phyloP scores from a whole-genome alignment of 2,113 vertebrate genomes.

The Genyomyrus donnyi region DNA sequence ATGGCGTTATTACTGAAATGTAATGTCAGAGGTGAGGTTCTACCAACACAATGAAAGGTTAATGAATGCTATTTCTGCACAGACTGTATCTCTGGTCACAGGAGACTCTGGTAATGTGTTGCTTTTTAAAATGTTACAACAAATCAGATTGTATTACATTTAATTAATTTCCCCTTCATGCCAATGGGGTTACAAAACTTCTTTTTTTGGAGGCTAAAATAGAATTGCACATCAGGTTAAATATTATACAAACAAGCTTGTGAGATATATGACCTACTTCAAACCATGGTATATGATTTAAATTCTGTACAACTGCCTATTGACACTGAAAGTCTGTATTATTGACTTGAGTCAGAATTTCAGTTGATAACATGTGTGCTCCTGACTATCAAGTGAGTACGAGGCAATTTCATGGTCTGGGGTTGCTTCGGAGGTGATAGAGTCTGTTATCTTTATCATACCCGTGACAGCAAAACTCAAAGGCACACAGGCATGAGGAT shows the following conservation, averaged over 20 bases:
- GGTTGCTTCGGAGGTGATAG: neutral
- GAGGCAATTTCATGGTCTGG: neutral
- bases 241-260: neutral
- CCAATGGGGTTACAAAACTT: neutral
- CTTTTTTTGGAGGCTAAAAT: neutral
- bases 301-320: neutral
- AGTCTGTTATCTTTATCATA: neutral
- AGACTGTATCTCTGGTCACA: neutral
- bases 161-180: neutral
- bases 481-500: neutral
- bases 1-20: slow-evolving; percentile 25
- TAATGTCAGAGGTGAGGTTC: slow-evolving; percentile 14
- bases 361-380: neutral
- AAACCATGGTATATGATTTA: neutral
- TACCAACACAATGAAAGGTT: slow-evolving; percentile 35
- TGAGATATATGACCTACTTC: neutral
- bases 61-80: slow-evolving; percentile 32
- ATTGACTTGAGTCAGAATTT: neutral
- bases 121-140: slow-evolving; percentile 19
- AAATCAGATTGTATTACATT: slow-evolving; percentile 12
- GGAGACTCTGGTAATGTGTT: slow-evolving; percentile 15
- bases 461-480: neutral
- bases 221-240: neutral
- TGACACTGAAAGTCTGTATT: neutral
- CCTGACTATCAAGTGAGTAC: neutral